These are phyloP conservation scores for Uropetala carovei DNA, from an alignment of 2,888 invertebrate species.

Conservation along the genomic window DNA sequence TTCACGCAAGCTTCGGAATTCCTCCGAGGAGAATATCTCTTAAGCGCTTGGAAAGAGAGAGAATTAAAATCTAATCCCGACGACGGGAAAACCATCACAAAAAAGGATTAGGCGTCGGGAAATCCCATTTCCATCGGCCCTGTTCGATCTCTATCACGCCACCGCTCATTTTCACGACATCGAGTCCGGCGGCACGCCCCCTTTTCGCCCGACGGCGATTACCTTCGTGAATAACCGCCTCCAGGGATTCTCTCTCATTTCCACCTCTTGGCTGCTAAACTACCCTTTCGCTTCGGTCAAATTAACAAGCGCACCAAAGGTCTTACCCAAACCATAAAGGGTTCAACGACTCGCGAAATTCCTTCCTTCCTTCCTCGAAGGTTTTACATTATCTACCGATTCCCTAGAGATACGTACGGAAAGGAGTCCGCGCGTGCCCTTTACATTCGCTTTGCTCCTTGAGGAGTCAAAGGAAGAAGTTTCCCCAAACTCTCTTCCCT, in stretches of 20 bases:
- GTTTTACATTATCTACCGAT: too few species aligned
- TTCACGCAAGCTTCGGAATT: conserved; percentile 35
- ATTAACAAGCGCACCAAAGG: too few species aligned
- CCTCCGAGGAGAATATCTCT: conserved; percentile 41
- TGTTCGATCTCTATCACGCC: background rate
- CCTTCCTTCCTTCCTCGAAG: too few species aligned
- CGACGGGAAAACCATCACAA: background rate
- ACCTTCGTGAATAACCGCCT: background rate
- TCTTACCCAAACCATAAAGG: too few species aligned
- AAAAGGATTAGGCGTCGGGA: background rate
- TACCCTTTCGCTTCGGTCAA: too few species aligned
- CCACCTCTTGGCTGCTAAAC: too few species aligned
- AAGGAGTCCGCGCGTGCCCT: too few species aligned
- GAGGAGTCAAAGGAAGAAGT: background rate
- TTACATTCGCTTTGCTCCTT: background rate
- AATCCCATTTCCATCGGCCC: background rate
- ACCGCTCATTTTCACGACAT: background rate
- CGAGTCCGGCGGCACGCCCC: background rate
- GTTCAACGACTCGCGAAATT: too few species aligned
- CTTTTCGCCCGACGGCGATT: background rate
- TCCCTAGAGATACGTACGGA: too few species aligned
- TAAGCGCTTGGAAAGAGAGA: background rate
- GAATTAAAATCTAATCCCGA: background rate
- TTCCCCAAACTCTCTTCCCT: background rate
- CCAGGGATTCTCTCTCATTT: too few species aligned